Percentiles rank a stretch among this genome's conserved stretches.
Conservation (phyloP, 2,113 vertebrate species). For the Sylvietta virens region DNA sequence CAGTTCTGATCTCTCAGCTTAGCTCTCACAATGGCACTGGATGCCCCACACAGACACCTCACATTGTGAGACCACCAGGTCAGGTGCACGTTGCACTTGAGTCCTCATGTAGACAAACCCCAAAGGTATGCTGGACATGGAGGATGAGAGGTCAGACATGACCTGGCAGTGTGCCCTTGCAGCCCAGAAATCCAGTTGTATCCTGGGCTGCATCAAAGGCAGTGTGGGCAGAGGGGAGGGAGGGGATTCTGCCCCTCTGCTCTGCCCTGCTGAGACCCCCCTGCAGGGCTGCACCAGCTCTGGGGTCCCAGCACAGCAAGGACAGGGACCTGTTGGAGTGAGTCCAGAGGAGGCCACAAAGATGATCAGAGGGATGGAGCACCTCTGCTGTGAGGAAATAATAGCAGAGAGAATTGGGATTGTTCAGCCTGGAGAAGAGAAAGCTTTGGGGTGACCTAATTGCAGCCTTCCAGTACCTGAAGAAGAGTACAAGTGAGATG, state of each 20-base stretch:
- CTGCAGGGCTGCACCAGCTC: background rate
- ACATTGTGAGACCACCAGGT: background rate
- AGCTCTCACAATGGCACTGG: background rate
- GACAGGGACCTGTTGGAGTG: accelerated
- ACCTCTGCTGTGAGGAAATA: background rate
- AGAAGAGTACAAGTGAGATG: background rate
- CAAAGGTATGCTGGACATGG: background rate
- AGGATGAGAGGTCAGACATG: background rate
- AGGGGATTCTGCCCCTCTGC: background rate
- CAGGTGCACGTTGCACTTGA: accelerated
- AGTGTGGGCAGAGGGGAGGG: accelerated
- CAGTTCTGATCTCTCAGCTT: background rate
- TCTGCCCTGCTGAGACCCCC: background rate
- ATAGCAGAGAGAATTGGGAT: background rate
- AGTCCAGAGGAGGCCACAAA: background rate
- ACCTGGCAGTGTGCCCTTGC: background rate
- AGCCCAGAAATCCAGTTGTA: background rate
- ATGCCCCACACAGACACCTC: background rate
- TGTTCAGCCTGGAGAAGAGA: background rate
- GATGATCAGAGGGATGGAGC: background rate
- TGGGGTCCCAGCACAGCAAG: background rate
- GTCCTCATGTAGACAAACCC: background rate
- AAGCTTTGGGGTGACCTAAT: background rate
- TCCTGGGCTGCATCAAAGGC: background rate
- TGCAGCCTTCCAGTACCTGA: background rate